Evolutionary conservation across 2,113 vertebrate genomes (phyloP).

Genomic region (Haemorhous mexicanus): DNA sequence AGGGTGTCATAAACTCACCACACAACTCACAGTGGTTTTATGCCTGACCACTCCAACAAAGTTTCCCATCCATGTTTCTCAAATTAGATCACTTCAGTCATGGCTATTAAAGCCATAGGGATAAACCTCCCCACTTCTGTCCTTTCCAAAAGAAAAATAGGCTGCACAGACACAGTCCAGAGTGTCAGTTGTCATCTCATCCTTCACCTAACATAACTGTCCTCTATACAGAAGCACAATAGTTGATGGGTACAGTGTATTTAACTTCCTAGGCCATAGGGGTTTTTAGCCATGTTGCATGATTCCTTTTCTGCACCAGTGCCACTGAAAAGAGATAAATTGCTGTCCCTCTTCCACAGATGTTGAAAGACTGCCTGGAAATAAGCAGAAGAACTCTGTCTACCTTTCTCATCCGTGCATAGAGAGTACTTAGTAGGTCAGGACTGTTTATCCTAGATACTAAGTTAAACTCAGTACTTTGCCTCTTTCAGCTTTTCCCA

Average conservation of each 20-base stretch:
- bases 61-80: neutral
- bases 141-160: neutral
- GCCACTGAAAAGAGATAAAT: neutral
- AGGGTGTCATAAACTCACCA: neutral
- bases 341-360: neutral
- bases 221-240: neutral
- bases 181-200: neutral
- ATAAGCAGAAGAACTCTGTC: neutral
- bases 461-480: neutral
- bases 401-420: neutral
- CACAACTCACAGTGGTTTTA: neutral
- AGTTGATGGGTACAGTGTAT: neutral
- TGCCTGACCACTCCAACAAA: neutral
- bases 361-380: neutral
- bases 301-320: neutral
- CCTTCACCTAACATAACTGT: neutral
- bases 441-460: neutral
- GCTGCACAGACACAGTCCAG: neutral
- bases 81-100: neutral
- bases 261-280: neutral
- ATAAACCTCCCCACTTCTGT: neutral
- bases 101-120: neutral
- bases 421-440: neutral
- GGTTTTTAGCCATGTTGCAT: neutral
- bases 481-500: constrained; percentile 34